Base-by-base conservation (phyloP, 2,113 vertebrate species). In the Cyphomyrus discorhynchus region DNA sequence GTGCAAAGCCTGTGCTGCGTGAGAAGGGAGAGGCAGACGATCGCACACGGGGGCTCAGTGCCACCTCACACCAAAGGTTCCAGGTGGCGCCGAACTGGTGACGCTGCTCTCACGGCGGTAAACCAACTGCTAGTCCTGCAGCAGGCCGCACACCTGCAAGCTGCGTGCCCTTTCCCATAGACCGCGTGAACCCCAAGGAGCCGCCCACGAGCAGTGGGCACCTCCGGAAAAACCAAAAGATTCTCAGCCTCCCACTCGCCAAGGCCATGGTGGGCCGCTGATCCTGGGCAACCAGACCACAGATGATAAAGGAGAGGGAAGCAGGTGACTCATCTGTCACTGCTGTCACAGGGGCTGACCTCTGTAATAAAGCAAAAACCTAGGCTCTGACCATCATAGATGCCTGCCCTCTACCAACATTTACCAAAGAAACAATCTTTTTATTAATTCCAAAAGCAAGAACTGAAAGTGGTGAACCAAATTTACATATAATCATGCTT, bases 121-220 rank as follows among this genome's bases (percentile, higher is more conserved):
- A 96, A 95, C 94, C 95, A 94, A 94, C 93, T 94, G 95, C 94
- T 95, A 93, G 94, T 94, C 93, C 95, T 95, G 89, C 95, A 92
- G 93, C 93, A 94, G 93, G 93, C 93, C 90, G 88, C 91, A 91
- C 96, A 96, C 94, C 95, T 96, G 96, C 93, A 93, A 80, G 92
- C 90, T 91, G 92, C 66, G 83, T 89, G 90, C 93, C 92, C 94
- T 91, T 91, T 90, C 52, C 89, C 52, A 52, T 53, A 66, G 49
- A 62, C 53, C 45, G 9, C 42, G 8, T 42, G 19, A 21, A 46
- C 45, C 82, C 19, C 82, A n/a, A 10, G 77, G 77, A 45, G 77
- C 77, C 77, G 8, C 77, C 31, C 77, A 82, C 77, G 45, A 39
- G 19, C 15, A 58, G 84, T 5, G 10, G 62, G 27, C 62, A 9